Evolutionary conservation across 2,888 invertebrate species (phyloP), one percentile per base, ranked within the genome.

Genomic region (Stenodera caucasica): DNA sequence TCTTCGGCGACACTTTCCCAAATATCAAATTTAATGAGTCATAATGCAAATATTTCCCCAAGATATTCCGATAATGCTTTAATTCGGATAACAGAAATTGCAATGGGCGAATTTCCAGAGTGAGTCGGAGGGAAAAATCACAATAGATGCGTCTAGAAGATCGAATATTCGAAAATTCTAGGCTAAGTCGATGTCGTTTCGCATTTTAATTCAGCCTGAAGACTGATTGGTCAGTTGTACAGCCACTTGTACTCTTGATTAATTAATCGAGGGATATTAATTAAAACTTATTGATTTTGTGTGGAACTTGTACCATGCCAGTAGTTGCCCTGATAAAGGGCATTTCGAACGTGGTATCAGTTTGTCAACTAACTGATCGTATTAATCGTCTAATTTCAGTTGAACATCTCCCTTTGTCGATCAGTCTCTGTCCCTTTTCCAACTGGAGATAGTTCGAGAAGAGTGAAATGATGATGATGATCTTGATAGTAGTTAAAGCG

Each of bases 321-420:
- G 8, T 45, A 21, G 45, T 18, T 45, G 5, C 15, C 11, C 45
- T 45, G 45, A 45, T 21, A 18, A 11, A 45, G 45, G 45, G 21
- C 45, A 45, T 45, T 45, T 45, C 21, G 45, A 45, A 45, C 21
- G 21, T 45, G 45, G 45, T 45, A 45, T 12, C 45, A 18, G 45
- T 45, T 45, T 45, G 45, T 45, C 45, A 45, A 45, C 21, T 45
- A 21, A 12, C 45, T 45, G 45, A 45, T 45, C 21, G 45, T 3
- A 45, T 45, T 45, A 45, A 45, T 45, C 45, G 45, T 8, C 45
- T 21, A 45, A 45, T 45, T 45, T 21, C 21, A 45, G 21, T 45
- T 45, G 45, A 45, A 21, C 21, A 45, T 45, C 45, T 18, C 45
- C n/a, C n/a, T n/a, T n/a, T n/a, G n/a, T n/a, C n/a, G n/a, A n/a